phyloP scores from a whole-genome alignment of 2,888 invertebrate species.

The Eupithecia vulgata region DNA sequence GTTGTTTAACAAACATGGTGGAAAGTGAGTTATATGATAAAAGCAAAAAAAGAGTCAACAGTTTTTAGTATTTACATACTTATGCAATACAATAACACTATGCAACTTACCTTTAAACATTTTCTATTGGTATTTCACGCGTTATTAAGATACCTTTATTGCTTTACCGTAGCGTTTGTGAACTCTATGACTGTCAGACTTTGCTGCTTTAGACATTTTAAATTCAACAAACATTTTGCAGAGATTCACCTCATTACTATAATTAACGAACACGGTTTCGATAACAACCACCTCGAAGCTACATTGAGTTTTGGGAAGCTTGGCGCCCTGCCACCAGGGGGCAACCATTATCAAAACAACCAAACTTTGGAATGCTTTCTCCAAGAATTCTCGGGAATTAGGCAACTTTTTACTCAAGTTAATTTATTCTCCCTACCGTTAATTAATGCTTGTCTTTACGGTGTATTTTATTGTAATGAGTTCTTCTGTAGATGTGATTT shows the following conservation, averaged over 20 bases:
- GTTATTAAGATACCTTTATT: background rate
- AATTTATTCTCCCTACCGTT: slow-evolving; percentile 45
- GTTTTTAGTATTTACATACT: background rate
- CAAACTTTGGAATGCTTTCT: slow-evolving; percentile 57
- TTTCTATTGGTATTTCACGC: background rate
- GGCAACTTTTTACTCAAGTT: slow-evolving; percentile 52
- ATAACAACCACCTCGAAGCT: slow-evolving; percentile 41
- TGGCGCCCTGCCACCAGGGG: slow-evolving; percentile 59
- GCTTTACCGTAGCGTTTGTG: background rate
- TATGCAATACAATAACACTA: background rate
- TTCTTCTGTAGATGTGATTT: slow-evolving; percentile 34
- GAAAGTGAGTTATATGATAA: slow-evolving; percentile 45
- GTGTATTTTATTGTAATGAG: slow-evolving; percentile 44
- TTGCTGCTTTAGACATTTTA: slow-evolving; percentile 50
- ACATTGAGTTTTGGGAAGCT: slow-evolving; percentile 44
- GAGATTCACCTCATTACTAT: slow-evolving; percentile 60
- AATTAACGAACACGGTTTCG: slow-evolving; percentile 56
- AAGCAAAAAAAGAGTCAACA: background rate
- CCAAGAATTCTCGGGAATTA: slow-evolving; percentile 55
- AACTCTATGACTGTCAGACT: background rate
- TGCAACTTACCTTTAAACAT: background rate
- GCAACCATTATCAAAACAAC: slow-evolving; percentile 58
- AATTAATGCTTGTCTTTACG: slow-evolving; percentile 37
- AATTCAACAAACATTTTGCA: slow-evolving; percentile 56
- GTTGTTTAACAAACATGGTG: slow-evolving; percentile 57